A percentile compares a stretch with the other conserved stretches of the same genome.
These are phyloP conservation scores for Heliconius ismenius DNA, from an alignment of 2,888 invertebrate genomes.

Conservation along the genomic window DNA sequence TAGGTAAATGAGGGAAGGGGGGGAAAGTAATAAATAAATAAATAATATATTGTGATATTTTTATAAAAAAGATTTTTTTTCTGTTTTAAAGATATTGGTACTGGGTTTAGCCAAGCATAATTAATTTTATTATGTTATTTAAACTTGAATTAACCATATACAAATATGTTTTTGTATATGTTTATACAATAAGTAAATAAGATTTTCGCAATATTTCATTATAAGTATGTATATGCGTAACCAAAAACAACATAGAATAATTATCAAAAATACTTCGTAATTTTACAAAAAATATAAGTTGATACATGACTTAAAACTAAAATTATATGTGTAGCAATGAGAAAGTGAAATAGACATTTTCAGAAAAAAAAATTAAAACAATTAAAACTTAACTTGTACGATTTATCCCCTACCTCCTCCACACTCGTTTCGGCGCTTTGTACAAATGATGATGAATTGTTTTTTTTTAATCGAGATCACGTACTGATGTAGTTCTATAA, in stretches of 20 bases:
- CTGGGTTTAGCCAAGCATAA: neutral
- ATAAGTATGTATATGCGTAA: neutral
- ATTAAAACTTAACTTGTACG: no score
- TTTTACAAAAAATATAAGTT: no score
- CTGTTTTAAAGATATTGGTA: neutral
- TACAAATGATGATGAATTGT: conserved; percentile 63
- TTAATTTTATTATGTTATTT: neutral
- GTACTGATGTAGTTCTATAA: conserved; percentile 49
- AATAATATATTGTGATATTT: neutral
- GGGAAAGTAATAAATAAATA: neutral
- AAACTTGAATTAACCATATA: neutral
- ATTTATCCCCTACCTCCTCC: conserved; percentile 35
- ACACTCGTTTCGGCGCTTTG: conserved; percentile 60
- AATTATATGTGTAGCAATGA: neutral
- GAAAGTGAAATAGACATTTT: neutral
- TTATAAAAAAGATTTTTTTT: neutral
- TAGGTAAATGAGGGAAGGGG: conserved; percentile 17
- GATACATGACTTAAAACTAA: no score
- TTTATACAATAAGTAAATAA: neutral
- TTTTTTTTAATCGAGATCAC: conserved; percentile 66
- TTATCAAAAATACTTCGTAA: no score
- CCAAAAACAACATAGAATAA: neutral
- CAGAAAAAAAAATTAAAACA: no score
- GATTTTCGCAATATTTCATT: neutral
- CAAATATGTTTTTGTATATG: neutral